These are phyloP conservation scores for Dasypogon diadema DNA, from an alignment of 2,888 invertebrate genomes.

Conservation along the genomic window DNA sequence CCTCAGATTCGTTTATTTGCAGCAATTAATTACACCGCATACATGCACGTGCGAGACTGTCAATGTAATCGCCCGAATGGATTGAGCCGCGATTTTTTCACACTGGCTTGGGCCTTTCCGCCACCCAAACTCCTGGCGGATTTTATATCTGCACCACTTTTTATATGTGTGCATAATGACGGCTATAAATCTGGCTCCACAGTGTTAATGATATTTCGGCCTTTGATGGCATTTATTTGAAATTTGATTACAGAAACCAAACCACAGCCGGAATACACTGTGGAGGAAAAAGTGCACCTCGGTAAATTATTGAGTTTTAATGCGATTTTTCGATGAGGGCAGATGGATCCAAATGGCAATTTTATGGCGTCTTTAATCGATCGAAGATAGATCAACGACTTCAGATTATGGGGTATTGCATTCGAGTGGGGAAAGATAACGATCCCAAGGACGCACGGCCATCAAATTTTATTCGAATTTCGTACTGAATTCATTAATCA, in stretches of 20 bases:
- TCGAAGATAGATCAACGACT: conserved; percentile 39
- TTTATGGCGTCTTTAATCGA: conserved; percentile 45
- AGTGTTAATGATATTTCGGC: conserved; percentile 51
- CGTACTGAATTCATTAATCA: background rate
- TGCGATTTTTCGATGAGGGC: conserved; percentile 27
- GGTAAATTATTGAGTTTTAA: conserved; percentile 50
- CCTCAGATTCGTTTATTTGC: conserved; percentile 41
- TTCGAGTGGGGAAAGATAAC: background rate
- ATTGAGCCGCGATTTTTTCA: background rate
- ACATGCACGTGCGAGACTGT: conserved; percentile 13
- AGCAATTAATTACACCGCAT: conserved; percentile 40
- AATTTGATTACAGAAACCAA: conserved; percentile 49
- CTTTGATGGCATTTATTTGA: conserved; percentile 52
- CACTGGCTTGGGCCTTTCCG: conserved; percentile 1
- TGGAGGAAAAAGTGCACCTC: conserved; percentile 21
- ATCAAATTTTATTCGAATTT: conserved; percentile 27
- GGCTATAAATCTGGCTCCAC: conserved; percentile 43
- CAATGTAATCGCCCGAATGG: conserved; percentile 8
- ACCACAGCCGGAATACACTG: background rate
- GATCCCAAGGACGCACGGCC: conserved; percentile 21
- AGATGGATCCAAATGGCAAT: conserved; percentile 9
- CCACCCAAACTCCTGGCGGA: conserved; percentile 41
- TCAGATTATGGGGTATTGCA: background rate
- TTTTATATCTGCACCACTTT: conserved; percentile 35
- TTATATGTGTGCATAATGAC: conserved; percentile 47